Percentiles rank a stretch among this genome's conserved stretches.
These are phyloP conservation scores for Phyllotreta striolata DNA, from an alignment of 2,888 invertebrate species.

Conservation along the genomic window DNA sequence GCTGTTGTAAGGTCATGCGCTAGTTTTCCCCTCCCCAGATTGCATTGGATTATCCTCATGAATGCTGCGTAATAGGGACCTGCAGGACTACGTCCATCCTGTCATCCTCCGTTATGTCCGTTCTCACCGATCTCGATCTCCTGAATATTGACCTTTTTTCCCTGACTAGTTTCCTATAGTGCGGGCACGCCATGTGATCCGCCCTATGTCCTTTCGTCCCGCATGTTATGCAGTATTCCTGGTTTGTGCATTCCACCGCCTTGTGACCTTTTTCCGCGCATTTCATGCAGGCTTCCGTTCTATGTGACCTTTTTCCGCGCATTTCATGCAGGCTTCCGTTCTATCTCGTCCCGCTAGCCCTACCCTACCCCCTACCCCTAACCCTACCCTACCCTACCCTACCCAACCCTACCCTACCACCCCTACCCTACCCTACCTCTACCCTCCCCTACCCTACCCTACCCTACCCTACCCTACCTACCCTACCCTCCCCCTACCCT, in stretches of 20 bases:
- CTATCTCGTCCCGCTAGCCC: conserved; percentile 17
- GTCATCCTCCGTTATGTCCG: neutral
- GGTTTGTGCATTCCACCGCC: conserved; percentile 1
- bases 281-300: too few relatives aligned
- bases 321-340: conserved; percentile 14
- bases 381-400: too few relatives aligned
- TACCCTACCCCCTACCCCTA: neutral
- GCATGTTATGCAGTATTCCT: conserved; percentile 7
- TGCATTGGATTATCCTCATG: neutral
- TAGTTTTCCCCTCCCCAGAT: neutral
- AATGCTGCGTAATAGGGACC: neutral
- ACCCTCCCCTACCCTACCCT: too few relatives aligned
- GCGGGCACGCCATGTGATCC: conserved; percentile 1
- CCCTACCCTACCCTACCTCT: too few relatives aligned
- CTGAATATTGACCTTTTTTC: neutral
- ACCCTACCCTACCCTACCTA: too few relatives aligned
- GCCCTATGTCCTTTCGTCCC: conserved; percentile 10
- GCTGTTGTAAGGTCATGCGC: conserved; percentile 10
- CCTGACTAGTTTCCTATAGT: neutral
- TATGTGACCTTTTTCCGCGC: conserved; percentile 19
- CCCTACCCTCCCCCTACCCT: conserved; percentile 36
- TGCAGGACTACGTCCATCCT: too few relatives aligned
- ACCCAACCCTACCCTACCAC: too few relatives aligned
- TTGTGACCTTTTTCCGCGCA: too few relatives aligned
- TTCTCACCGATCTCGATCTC: neutral